Evolutionary conservation across 2,888 invertebrate species (phyloP).

Genomic region (Melinaea marsaeus): DNA sequence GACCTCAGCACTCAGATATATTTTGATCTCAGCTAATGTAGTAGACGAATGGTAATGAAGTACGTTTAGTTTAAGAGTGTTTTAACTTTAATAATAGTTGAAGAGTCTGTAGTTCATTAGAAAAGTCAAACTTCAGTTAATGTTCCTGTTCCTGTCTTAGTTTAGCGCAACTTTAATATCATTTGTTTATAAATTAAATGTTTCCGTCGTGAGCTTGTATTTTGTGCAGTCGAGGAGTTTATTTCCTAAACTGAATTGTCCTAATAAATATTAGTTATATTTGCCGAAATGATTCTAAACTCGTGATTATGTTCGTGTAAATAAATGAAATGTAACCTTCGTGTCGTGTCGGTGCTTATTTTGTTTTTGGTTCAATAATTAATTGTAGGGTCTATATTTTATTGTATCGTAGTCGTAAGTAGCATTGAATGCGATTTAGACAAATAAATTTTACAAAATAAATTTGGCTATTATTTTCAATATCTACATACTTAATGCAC

Average conservation of each 20-base stretch:
- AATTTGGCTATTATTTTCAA: conserved; percentile 3
- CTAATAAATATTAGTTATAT: too few relatives aligned
- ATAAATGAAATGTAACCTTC: conserved; percentile 7
- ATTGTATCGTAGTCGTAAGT: conserved; percentile 19
- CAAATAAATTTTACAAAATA: conserved; percentile 17
- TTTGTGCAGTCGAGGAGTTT: too few relatives aligned
- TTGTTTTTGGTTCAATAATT: conserved; percentile 5
- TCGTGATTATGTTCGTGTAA: neutral
- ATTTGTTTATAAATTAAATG: too few relatives aligned
- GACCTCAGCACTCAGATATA: neutral
- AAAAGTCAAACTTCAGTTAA: too few relatives aligned
- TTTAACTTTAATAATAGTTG: neutral
- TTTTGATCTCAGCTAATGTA: conserved; percentile 2
- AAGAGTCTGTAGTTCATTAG: neutral
- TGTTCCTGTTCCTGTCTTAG: too few relatives aligned
- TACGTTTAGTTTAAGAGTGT: neutral
- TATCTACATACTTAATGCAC: conserved; percentile 12
- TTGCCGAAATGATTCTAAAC: neutral
- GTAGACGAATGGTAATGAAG: neutral
- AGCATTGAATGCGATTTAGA: conserved; percentile 31
- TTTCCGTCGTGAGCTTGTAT: too few relatives aligned
- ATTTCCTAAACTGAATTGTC: too few relatives aligned
- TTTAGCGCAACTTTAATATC: too few relatives aligned
- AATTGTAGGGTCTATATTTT: conserved; percentile 23
- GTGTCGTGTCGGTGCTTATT: conserved; percentile 22